phyloP scores from a whole-genome alignment of 2,797 vertebrate genomes.

The Halcyon leucocephala region DNA sequence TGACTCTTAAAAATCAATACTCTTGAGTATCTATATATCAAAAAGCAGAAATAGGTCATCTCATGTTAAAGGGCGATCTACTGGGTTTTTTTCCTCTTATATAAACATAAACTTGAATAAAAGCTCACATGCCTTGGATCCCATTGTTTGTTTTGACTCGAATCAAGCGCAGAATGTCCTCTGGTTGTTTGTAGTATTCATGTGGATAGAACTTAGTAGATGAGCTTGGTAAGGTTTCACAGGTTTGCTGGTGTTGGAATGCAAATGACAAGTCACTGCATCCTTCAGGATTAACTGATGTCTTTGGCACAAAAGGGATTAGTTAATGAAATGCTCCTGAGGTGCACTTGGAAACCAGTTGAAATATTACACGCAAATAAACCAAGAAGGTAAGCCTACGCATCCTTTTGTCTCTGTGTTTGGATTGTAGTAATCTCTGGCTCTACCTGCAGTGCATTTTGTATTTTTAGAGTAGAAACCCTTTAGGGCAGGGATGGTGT shows the following conservation, averaged over 20 bases:
- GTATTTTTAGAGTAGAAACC: neutral
- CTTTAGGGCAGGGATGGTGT: neutral
- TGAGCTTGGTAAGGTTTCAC: neutral
- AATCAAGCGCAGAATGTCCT: neutral
- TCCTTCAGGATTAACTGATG: neutral
- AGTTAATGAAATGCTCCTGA: neutral
- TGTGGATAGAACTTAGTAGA: neutral
- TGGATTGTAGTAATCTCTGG: neutral
- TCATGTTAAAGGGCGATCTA: neutral
- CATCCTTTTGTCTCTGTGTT: neutral
- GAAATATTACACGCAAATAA: neutral
- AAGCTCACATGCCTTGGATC: neutral
- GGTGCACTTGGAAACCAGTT: neutral
- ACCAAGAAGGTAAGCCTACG: neutral
- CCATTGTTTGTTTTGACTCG: neutral
- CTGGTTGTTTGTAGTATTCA: neutral
- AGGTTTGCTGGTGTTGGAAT: neutral
- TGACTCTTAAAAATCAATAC: neutral
- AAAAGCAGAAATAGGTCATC: neutral
- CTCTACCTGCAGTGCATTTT: neutral
- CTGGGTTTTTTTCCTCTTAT: neutral
- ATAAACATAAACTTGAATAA: neutral
- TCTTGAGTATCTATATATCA: neutral
- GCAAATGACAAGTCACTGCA: neutral
- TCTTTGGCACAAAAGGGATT: neutral